A percentile compares a stretch with the other conserved stretches of the same genome.
phyloP scores from a whole-genome alignment of 2,113 vertebrate species.

The Egretta garzetta region DNA sequence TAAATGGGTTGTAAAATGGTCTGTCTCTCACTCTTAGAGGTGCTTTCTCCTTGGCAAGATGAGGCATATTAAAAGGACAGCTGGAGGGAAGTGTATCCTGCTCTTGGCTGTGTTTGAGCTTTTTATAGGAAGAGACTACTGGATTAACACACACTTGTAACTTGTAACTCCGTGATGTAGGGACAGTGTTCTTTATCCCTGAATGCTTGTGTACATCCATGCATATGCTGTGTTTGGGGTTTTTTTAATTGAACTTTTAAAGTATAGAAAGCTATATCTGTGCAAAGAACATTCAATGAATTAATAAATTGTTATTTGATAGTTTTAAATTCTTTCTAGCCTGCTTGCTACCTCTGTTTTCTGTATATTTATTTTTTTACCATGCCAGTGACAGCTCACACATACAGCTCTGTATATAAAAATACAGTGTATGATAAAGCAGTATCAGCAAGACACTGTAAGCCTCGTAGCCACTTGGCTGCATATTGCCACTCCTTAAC shows the following conservation, averaged over 20 bases:
- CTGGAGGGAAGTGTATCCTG: background rate
- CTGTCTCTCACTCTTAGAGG: background rate
- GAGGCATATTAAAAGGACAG: background rate
- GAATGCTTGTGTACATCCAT: background rate
- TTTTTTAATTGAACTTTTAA: background rate
- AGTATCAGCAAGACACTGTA: background rate
- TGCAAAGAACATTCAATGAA: background rate
- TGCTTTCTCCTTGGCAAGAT: background rate
- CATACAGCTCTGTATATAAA: background rate
- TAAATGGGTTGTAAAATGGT: slow-evolving; percentile 37
- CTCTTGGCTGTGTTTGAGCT: background rate
- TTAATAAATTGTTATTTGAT: background rate
- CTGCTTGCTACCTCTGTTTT: background rate
- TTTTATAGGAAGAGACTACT: background rate
- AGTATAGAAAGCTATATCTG: background rate
- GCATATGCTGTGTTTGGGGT: background rate
- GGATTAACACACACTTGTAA: background rate
- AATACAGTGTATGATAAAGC: background rate
- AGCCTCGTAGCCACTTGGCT: background rate
- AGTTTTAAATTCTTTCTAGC: background rate
- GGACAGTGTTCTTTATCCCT: background rate
- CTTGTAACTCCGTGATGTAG: background rate
- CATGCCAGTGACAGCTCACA: background rate
- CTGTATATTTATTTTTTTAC: background rate
- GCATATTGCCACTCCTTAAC: background rate